Evolutionary conservation across 2,113 vertebrate species (phyloP).

Genomic region (Eubucco bourcierii): DNA sequence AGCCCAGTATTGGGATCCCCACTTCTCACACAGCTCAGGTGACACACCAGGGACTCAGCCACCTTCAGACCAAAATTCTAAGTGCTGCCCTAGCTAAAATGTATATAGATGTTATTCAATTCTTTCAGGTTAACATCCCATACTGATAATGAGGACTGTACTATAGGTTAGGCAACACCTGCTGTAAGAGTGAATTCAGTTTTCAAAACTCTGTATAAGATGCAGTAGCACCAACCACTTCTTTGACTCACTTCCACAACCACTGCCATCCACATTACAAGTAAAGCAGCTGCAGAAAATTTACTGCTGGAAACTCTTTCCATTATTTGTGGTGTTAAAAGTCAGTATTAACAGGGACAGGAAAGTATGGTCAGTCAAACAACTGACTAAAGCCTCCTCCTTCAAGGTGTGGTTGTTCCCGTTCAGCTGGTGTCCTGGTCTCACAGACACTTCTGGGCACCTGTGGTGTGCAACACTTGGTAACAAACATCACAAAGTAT

Average conservation of each 20-base stretch:
- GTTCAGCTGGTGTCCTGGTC: neutral
- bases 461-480: rapidly evolving
- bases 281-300: constrained; percentile 15
- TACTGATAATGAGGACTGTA: neutral
- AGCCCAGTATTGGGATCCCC: neutral
- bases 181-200: neutral
- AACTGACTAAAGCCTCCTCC: neutral
- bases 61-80: neutral
- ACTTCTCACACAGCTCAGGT: neutral
- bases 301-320: constrained; percentile 11
- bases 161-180: neutral
- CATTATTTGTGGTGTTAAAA: neutral
- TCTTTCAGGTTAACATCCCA: neutral
- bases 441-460: neutral
- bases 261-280: neutral
- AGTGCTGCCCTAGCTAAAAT: neutral
- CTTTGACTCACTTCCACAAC: neutral
- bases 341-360: neutral
- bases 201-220: neutral
- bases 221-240: neutral
- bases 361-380: neutral
- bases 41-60: neutral
- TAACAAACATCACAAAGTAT: neutral
- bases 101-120: neutral
- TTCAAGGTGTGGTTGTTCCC: neutral